Base-by-base conservation (phyloP, 2,888 invertebrate species). In the Chirona hameri region DNA sequence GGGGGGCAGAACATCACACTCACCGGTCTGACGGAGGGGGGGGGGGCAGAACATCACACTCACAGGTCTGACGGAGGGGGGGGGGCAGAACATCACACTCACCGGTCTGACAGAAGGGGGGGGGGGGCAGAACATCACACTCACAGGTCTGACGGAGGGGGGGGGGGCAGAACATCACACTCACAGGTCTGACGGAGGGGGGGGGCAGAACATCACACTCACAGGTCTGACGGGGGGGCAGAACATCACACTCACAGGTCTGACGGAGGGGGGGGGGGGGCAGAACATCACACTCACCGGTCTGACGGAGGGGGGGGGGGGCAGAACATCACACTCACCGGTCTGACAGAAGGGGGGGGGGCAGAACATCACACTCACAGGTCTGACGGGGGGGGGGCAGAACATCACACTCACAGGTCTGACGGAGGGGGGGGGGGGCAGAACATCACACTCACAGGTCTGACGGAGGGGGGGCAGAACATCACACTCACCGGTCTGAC, bases 361-460 rank as follows among this genome's bases (percentile, higher is more conserved):
- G 85, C 87, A 82, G 81, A 87, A 86, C 76, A 88, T 89, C 81
- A 88, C 87, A 0, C 87, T 88, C 57, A 87, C 87, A 46, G 76
- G 76, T 76, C 24, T 4, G 65, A 12, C 65, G 39, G n/a, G n/a
- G 81, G 85, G 57, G 85, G 86, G 84, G 85, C 87, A 82, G 81
- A 87, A 86, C 76, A 88, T 89, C 81, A 88, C 87, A 0, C 87
- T 88, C 57, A 87, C 87, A 46, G 76, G 76, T 76, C 24, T 4
- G 65, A 12, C 65, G 39, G n/a, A n/a, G n/a, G n/a, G n/a, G n/a
- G n/a, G 81, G 85, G 57, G 85, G 86, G 84, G 85, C 87, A 82
- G 81, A 87, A 86, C 76, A 88, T 89, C 81, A 88, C 87, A 0
- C 87, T 88, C 57, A 87, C 87, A 46, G 76, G 76, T 76, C 24